A percentile compares a stretch with the other conserved stretches of the same genome.
These are phyloP conservation scores for Protaetia brevitarsis DNA, from an alignment of 1,140 invertebrate genomes.

Conservation along the genomic window DNA sequence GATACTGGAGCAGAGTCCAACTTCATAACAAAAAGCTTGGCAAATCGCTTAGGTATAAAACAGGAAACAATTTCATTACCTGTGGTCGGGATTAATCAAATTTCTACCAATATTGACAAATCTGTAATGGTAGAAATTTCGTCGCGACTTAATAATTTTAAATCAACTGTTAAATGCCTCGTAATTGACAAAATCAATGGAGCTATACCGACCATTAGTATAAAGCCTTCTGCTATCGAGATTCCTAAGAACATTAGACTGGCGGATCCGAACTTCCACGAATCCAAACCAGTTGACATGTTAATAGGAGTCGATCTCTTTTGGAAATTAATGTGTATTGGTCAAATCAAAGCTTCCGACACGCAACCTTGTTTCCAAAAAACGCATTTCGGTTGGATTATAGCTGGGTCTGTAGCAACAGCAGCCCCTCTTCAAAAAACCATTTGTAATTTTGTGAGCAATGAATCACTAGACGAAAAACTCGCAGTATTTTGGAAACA, in stretches of 20 bases:
- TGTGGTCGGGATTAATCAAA: not conserved
- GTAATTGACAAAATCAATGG: not conserved
- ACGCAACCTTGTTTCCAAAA: not conserved
- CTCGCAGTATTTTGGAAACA: not conserved
- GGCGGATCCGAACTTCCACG: slow-evolving; percentile 23
- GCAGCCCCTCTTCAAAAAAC: not conserved
- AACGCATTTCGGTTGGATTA: not conserved
- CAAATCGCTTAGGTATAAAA: no score
- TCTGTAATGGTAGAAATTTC: not conserved
- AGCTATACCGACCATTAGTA: not conserved
- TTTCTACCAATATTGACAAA: not conserved
- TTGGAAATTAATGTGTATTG: slow-evolving; percentile 30
- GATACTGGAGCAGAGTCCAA: no score
- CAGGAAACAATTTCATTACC: no score
- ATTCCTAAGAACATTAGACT: slow-evolving; percentile 22
- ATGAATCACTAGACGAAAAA: not conserved
- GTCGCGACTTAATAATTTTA: not conserved
- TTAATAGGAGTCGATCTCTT: slow-evolving; percentile 29
- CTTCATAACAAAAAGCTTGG: no score
- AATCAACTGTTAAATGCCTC: not conserved
- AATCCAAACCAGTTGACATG: slow-evolving; percentile 21
- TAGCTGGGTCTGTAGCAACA: not conserved
- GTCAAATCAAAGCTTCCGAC: slow-evolving; percentile 22
- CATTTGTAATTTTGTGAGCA: not conserved
- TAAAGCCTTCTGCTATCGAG: not conserved